A percentile compares a stretch with the other conserved stretches of the same genome.
Conservation (phyloP, 2,797 vertebrate genomes). For the Periophthalmus magnuspinnatus region DNA sequence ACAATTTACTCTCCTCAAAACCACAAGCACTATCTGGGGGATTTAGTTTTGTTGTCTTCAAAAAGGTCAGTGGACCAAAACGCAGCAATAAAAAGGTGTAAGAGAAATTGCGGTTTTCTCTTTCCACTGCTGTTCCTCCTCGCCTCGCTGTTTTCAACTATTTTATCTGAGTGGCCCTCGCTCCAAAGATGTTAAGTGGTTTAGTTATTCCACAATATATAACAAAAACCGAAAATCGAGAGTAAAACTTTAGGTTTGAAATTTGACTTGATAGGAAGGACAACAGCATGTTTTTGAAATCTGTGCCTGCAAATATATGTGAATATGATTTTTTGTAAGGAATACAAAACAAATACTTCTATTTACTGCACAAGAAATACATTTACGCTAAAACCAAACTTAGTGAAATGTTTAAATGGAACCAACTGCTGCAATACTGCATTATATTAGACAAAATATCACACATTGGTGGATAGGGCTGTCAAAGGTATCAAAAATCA, state of each 20-base stretch:
- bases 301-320: neutral
- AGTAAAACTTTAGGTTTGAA: neutral
- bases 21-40: slow-evolving; percentile 21
- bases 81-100: slow-evolving; percentile 16
- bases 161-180: neutral
- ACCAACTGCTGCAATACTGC: too few species aligned
- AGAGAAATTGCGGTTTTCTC: slow-evolving; percentile 16
- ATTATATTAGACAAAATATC: too few species aligned
- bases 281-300: neutral
- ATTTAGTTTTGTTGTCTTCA: slow-evolving; percentile 17
- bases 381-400: too few species aligned
- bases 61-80: slow-evolving; percentile 48
- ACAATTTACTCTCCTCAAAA: slow-evolving; percentile 33
- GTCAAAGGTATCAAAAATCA: too few species aligned
- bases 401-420: too few species aligned
- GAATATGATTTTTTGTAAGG: neutral
- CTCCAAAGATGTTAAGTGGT: neutral
- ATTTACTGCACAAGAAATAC: neutral
- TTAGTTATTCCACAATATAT: neutral
- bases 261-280: neutral
- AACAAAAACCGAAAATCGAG: neutral
- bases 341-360: neutral
- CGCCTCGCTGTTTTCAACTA: slow-evolving; percentile 1
- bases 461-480: too few species aligned
- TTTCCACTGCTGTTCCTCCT: neutral